These are phyloP conservation scores for Sebastes nivosus DNA, from an alignment of 2,797 vertebrate species.

Conservation along the genomic window DNA sequence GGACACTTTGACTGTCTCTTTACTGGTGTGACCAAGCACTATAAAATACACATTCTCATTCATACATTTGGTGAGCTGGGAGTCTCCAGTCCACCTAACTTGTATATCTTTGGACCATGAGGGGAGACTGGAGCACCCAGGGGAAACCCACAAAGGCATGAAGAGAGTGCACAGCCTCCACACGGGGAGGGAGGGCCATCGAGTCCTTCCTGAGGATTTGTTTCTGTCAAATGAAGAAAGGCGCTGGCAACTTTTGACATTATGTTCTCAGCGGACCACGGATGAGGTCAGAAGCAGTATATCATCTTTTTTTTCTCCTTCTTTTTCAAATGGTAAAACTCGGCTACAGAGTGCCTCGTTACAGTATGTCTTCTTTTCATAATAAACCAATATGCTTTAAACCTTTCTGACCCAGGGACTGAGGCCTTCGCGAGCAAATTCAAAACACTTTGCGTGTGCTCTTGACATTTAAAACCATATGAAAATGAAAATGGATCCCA, in stretches of 20 bases:
- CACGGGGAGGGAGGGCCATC: slow-evolving; percentile 5
- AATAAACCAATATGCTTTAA: slow-evolving; percentile 57
- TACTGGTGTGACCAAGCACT: background rate
- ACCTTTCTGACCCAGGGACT: slow-evolving; percentile 42
- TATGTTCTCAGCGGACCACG: slow-evolving; percentile 54
- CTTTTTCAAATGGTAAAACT: slow-evolving; percentile 1
- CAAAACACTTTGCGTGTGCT: slow-evolving; percentile 62
- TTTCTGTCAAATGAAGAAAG: slow-evolving; percentile 69
- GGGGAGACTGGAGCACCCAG: slow-evolving; percentile 9
- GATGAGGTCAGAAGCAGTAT: slow-evolving; percentile 62
- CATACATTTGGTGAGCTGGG: slow-evolving; percentile 4
- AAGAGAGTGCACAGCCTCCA: slow-evolving; percentile 11
- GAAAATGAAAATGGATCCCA: slow-evolving; percentile 74
- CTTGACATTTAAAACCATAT: slow-evolving; percentile 77
- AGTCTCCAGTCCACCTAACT: slow-evolving; percentile 10
- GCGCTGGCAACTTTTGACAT: slow-evolving; percentile 66
- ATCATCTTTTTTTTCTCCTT: slow-evolving; percentile 24
- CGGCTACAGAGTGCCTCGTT: background rate
- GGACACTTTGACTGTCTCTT: background rate
- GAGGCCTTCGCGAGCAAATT: slow-evolving; percentile 48
- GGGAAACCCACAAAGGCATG: slow-evolving; percentile 18
- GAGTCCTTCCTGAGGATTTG: slow-evolving; percentile 65
- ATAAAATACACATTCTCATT: slow-evolving; percentile 16
- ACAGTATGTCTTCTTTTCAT: slow-evolving; percentile 26
- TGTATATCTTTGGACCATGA: slow-evolving; percentile 11